Evolutionary conservation across 2,797 vertebrate genomes (phyloP).

Genomic region (Lepus townsendii): DNA sequence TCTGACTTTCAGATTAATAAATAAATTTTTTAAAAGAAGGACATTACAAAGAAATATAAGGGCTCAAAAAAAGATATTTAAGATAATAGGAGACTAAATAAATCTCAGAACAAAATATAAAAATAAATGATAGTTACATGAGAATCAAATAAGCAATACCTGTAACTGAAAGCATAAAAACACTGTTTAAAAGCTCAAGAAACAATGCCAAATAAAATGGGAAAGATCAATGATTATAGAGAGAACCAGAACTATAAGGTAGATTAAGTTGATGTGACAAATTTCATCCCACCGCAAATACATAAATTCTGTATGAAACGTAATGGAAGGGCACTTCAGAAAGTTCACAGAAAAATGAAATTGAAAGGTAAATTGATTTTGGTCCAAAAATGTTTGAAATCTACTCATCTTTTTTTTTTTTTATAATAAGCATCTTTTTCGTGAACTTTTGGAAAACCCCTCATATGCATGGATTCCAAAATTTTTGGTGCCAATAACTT

Average conservation of each 20-base stretch:
- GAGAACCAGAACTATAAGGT: not conserved
- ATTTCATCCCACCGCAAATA: slow-evolving; percentile 17
- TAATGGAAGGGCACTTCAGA: not conserved
- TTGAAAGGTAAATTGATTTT: no score
- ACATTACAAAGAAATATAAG: not conserved
- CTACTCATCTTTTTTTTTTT: no score
- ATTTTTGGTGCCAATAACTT: no score
- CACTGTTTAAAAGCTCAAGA: slow-evolving; percentile 12
- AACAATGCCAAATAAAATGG: not conserved
- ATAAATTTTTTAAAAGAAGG: not conserved
- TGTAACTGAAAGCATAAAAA: not conserved
- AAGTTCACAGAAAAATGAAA: no score
- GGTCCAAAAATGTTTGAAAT: no score
- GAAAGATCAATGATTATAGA: slow-evolving; percentile 11
- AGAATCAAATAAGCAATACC: slow-evolving; percentile 29
- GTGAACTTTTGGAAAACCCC: no score
- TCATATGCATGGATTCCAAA: no score
- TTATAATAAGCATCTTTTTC: no score
- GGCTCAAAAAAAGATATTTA: not conserved
- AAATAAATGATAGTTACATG: slow-evolving; percentile 38
- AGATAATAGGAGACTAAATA: slow-evolving; percentile 21
- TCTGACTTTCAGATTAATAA: no score
- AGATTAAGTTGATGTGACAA: slow-evolving; percentile 12
- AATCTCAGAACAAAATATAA: slow-evolving; percentile 37
- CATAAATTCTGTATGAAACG: not conserved